phyloP scores from a whole-genome alignment of 2,888 invertebrate species.

The Tigriopus californicus region DNA sequence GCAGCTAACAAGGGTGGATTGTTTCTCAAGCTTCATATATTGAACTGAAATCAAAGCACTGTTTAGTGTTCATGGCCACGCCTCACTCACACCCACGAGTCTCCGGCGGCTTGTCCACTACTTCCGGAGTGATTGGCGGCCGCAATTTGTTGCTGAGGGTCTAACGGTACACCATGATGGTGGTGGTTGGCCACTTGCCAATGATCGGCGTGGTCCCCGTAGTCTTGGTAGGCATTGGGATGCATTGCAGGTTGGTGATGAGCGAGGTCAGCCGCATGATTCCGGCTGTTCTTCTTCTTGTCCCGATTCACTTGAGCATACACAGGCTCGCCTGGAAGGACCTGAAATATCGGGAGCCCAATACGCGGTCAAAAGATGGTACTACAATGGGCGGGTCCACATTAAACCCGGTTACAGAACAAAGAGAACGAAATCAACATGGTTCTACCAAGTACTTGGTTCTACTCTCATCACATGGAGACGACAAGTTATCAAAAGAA shows the following conservation, averaged over 20 bases:
- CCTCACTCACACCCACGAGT: slow-evolving; percentile 38
- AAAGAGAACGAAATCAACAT: no score
- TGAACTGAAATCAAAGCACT: no score
- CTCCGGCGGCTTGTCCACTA: slow-evolving; percentile 27
- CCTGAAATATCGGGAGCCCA: not conserved
- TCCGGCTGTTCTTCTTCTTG: slow-evolving; percentile 30
- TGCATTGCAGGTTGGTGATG: not conserved
- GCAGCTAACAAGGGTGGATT: no score
- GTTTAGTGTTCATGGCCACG: no score
- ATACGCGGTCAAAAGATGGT: no score
- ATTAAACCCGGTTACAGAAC: no score
- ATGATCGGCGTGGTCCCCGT: slow-evolving; percentile 16
- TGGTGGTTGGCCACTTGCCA: slow-evolving; percentile 10
- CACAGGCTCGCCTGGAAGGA: slow-evolving; percentile 35
- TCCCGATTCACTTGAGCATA: slow-evolving; percentile 47
- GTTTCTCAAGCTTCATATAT: no score
- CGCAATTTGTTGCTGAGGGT: slow-evolving; percentile 22
- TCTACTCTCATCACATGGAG: no score
- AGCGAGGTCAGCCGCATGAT: not conserved
- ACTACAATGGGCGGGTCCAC: no score
- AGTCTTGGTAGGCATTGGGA: slow-evolving; percentile 9
- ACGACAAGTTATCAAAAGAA: no score
- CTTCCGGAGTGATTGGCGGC: slow-evolving; percentile 20
- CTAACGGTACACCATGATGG: slow-evolving; percentile 1
- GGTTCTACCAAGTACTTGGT: no score